Evolutionary conservation across 2,113 vertebrate genomes (phyloP), one percentile per base, ranked within the genome.

Genomic region (Sitta europaea): DNA sequence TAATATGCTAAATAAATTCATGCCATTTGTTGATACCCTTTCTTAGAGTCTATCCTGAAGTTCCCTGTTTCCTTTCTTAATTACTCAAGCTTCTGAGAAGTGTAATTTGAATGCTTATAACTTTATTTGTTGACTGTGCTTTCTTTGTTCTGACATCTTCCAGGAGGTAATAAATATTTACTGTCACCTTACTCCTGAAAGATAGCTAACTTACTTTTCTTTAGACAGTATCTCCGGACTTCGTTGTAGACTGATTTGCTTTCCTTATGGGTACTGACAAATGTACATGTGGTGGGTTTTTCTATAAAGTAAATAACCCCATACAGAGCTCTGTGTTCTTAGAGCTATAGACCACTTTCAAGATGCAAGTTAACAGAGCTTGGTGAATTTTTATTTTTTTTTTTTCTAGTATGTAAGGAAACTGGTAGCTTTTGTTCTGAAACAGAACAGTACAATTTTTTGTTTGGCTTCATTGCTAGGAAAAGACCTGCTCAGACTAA

Each of bases 101-200:
- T 3, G 4, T 50, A 54, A 24, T 70, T 85, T 90, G 29, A 91
- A 70, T 86, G 23, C 24, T 90, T 85, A 23, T 11, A 45, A 48
- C 9, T 91, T 71, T n/a, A 15, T 67, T 81, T n/a, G 90, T 81
- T 42, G 51, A 14, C 35, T 83, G 2, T 6, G 3, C 78, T 33
- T 68, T 95, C 43, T 33, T 50, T 83, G 19, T 79, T 90, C 47
- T 88, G 55, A 27, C 21, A 43, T 85, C 29, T 76, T 91, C 47
- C 47, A 63, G 51, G n/a, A 76, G 54, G n/a, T 88, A 45, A 40
- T 86, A 84, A 89, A 71, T 96, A 90, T 67, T 80, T 92, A 66
- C 14, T 67, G 19, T 59, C 15, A 43, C 8, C 33, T 81, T 91
- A 23, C 70, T 87, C 50, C 77, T 90, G 54, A 43, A 79, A 85